Evolutionary conservation across 2,888 invertebrate species (phyloP), one percentile per base, ranked within the genome.

Genomic region (Spialia ferax): DNA sequence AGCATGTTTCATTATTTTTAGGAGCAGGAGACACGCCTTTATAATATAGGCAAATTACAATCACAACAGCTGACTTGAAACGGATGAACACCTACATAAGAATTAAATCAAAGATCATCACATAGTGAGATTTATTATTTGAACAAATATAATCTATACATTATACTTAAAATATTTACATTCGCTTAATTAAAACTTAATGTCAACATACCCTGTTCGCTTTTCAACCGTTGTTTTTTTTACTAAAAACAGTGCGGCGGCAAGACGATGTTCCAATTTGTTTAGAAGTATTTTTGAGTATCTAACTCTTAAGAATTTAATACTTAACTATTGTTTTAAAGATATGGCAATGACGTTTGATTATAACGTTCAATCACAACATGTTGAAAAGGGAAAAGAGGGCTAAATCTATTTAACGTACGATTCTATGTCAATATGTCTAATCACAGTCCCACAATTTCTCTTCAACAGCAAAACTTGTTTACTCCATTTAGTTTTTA

Each of bases 351-450:
- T 68, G 55, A 55, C 22, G 29, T 54, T 50, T 11, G 42, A 52
- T 52, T 54, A 29, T 35, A 32, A 42, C 38, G 54, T 45, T 55
- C 64, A 48, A 63, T 81, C 78, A 88, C 93, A 93, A 92, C 91
- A 85, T 82, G 91, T 93, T 92, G 92, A 93, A 93, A 93, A 93
- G 92, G 83, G 91, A 93, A 89, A 85, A 87, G 82, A 88, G 88
- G 85, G 88, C 77, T 78, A 76, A 78, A 80, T 79, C 75, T 71
- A 81, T 80, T 81, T 83, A 82, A 81, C 77, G 74, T 79, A 81
- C 76, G 79, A 78, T 79, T 80, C 74, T 80, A 81, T 78, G 76
- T 80, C 77, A 23, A 81, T 81, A 85, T 78, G 76, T 83, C 88
- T 91, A 91, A 87, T 91, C 90, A 90, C 91, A 92, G 91, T 90